Evolutionary conservation across 1,140 invertebrate species (phyloP).

Genomic region (Hyposmocoma kahamanoa): DNA sequence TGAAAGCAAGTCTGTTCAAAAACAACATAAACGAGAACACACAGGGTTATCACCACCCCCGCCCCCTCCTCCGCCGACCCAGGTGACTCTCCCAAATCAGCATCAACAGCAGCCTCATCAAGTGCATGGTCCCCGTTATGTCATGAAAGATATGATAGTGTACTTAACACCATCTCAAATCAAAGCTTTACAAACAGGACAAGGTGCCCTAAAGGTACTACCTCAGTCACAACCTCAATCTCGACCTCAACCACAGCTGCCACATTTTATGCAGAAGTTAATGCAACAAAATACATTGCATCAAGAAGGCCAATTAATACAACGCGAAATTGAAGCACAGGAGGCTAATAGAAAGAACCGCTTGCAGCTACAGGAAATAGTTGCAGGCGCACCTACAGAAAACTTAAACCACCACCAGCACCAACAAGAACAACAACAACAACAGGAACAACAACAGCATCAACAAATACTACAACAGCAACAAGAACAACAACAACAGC

Average conservation of each 20-base stretch:
- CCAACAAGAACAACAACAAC: constrained; percentile 2
- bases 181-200: constrained; percentile 32
- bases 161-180: constrained; percentile 50
- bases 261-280: no score
- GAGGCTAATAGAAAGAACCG: not conserved
- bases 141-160: constrained; percentile 41
- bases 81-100: no score
- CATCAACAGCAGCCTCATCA: no score
- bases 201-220: no score
- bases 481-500: not conserved
- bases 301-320: not conserved
- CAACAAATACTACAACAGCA: not conserved
- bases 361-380: not conserved
- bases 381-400: not conserved
- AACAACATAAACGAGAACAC: not conserved
- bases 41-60: no score
- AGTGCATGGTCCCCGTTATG: constrained; percentile 13
- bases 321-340: not conserved
- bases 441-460: not conserved
- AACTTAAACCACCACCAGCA: constrained; percentile 2
- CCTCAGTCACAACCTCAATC: no score
- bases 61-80: no score
- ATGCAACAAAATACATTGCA: constrained; percentile 5
- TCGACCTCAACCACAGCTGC: no score
- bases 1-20: constrained; percentile 20